Percentiles rank a stretch among this genome's conserved stretches.
phyloP scores from a whole-genome alignment of 53 echinoderm and acorn worm genomes.

The Stichopus horrens region DNA sequence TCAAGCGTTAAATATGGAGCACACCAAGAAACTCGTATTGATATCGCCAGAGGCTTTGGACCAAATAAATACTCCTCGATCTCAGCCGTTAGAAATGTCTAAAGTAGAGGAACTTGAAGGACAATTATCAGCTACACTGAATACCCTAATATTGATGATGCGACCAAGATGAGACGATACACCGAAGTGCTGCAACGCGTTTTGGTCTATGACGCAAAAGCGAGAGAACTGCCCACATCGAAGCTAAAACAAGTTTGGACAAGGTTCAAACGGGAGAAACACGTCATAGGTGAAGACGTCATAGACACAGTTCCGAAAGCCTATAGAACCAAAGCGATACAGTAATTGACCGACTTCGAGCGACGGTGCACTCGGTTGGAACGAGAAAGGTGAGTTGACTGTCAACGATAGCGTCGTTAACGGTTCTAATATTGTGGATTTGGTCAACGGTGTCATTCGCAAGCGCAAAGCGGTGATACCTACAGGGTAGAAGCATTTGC shows the following conservation, averaged over 20 bases:
- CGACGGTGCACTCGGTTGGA: neutral
- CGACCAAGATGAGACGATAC: neutral
- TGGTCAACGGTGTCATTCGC: conserved; percentile 52
- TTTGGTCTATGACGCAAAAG: no score
- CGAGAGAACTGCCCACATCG: neutral
- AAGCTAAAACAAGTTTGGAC: neutral
- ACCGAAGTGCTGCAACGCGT: neutral
- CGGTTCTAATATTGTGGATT: conserved; percentile 60
- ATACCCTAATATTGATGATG: no score
- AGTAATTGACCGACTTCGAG: no score
- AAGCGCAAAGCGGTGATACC: conserved; percentile 36
- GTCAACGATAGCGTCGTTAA: conserved; percentile 5
- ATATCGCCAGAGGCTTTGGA: neutral
- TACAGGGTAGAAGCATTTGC: conserved; percentile 38
- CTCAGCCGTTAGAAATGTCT: no score
- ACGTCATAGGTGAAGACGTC: neutral
- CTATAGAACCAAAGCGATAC: neutral
- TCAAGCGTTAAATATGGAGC: neutral
- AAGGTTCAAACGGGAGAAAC: neutral
- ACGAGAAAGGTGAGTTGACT: neutral
- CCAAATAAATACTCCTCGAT: neutral
- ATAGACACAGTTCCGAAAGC: neutral
- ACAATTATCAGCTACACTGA: no score
- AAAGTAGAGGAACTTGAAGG: no score
- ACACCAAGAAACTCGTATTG: conserved; percentile 5